Percentiles rank a stretch among this genome's conserved stretches.
Evolutionary conservation across 2,888 invertebrate species (phyloP).

Genomic region (Muschampia staudingeri): DNA sequence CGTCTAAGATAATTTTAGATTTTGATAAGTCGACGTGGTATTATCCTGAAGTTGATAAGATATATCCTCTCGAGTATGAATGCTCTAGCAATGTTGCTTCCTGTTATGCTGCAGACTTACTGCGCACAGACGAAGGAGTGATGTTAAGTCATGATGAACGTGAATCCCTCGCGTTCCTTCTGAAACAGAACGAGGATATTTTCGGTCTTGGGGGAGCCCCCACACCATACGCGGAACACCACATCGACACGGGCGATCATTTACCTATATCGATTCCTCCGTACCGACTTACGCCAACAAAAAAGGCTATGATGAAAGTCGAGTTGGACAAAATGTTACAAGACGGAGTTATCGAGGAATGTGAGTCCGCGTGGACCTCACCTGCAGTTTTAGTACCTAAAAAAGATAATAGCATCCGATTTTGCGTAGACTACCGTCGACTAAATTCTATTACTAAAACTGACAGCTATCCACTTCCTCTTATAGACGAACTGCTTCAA

Average conservation of each 20-base stretch:
- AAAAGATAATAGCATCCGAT: conserved; percentile 68
- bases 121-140: neutral
- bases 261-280: conserved; percentile 60
- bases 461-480: conserved; percentile 75
- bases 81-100: neutral
- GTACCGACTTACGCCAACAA: conserved; percentile 58
- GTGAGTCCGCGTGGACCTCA: conserved; percentile 76
- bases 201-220: conserved; percentile 1
- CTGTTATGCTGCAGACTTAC: neutral
- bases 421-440: conserved; percentile 75
- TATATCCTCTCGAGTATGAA: neutral
- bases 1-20: neutral
- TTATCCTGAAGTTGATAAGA: neutral
- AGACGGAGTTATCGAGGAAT: conserved; percentile 75
- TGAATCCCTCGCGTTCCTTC: neutral
- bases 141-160: neutral
- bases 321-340: conserved; percentile 72
- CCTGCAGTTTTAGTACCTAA: conserved; percentile 76
- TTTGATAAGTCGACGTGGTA: neutral
- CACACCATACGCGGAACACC: neutral
- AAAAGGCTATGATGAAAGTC: conserved; percentile 54
- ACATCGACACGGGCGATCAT: too few relatives aligned
- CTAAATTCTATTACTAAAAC: conserved; percentile 63
- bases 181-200: neutral
- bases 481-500: conserved; percentile 77